A percentile compares a stretch with the other conserved stretches of the same genome.
Evolutionary conservation across 2,113 vertebrate genomes (phyloP).

Genomic region (Aspiorhynchus laticeps): DNA sequence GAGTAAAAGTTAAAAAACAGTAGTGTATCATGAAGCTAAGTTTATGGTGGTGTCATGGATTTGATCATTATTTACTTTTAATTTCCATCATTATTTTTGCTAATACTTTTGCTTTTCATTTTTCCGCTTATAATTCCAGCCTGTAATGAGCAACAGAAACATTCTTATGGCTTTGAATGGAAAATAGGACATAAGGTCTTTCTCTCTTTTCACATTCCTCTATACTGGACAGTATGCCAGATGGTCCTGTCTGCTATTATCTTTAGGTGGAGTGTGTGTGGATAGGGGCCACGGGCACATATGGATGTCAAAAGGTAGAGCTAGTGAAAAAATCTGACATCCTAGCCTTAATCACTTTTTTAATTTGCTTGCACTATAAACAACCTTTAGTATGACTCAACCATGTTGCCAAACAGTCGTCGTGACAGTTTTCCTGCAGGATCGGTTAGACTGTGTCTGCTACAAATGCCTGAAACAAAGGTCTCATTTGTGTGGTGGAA

Average conservation of each 20-base stretch:
- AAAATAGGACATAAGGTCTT: slow-evolving; percentile 5
- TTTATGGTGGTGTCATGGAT: background rate
- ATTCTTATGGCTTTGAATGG: slow-evolving; percentile 22
- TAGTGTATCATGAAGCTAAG: background rate
- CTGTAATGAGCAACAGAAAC: slow-evolving; percentile 16
- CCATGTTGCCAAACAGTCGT: background rate
- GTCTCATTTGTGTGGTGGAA: background rate
- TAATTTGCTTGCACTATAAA: background rate
- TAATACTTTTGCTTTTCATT: background rate
- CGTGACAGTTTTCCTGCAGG: background rate
- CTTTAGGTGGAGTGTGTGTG: background rate
- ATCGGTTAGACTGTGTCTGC: background rate
- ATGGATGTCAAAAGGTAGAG: background rate
- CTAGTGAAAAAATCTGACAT: background rate
- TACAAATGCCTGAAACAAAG: background rate
- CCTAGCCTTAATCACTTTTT: background rate
- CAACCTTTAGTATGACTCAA: background rate
- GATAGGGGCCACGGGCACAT: background rate
- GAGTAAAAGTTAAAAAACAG: background rate
- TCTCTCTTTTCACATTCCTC: background rate
- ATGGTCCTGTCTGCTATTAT: slow-evolving; percentile 28
- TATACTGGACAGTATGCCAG: slow-evolving; percentile 13
- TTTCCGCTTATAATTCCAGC: background rate
- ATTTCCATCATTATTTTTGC: background rate
- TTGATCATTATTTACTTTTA: background rate